Evolutionary conservation across 2,888 invertebrate genomes (phyloP).

Genomic region (Tenodera sinensis): DNA sequence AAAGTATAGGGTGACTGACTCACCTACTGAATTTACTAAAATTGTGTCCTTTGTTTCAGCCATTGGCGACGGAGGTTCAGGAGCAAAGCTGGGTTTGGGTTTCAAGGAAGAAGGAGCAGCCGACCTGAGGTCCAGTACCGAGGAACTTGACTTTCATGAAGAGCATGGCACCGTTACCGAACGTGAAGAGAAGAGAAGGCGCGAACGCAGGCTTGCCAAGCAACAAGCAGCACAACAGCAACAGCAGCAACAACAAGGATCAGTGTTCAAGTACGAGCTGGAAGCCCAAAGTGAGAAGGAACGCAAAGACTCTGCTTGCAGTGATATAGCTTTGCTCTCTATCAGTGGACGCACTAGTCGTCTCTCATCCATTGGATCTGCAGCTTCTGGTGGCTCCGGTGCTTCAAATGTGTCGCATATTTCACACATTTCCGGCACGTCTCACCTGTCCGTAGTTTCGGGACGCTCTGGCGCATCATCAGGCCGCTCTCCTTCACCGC

Average conservation of each 20-base stretch:
- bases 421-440: slow-evolving; percentile 34
- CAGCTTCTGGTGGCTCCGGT: slow-evolving; percentile 44
- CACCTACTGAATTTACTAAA: no score
- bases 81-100: slow-evolving; percentile 28
- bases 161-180: slow-evolving; percentile 51
- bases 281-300: slow-evolving; percentile 33
- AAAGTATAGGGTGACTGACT: no score
- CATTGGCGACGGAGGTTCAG: slow-evolving; percentile 14
- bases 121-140: slow-evolving; percentile 81
- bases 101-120: slow-evolving; percentile 68
- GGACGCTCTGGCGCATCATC: slow-evolving; percentile 21
- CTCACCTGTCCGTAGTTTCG: not conserved
- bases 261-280: slow-evolving; percentile 47
- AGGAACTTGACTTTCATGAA: slow-evolving; percentile 75
- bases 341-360: slow-evolving; percentile 76
- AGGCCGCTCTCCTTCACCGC: slow-evolving; percentile 67
- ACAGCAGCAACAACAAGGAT: slow-evolving; percentile 25
- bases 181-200: slow-evolving; percentile 40
- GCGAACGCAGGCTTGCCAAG: slow-evolving; percentile 6
- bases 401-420: slow-evolving; percentile 37
- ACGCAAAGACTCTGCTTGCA: slow-evolving; percentile 39
- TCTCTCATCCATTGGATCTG: slow-evolving; percentile 74
- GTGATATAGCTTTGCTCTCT: slow-evolving; percentile 70
- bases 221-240: not conserved
- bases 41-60: not conserved